Evolutionary conservation across 2,888 invertebrate genomes (phyloP), one percentile per base, ranked within the genome.

Genomic region (Ischnus inquisitorius): DNA sequence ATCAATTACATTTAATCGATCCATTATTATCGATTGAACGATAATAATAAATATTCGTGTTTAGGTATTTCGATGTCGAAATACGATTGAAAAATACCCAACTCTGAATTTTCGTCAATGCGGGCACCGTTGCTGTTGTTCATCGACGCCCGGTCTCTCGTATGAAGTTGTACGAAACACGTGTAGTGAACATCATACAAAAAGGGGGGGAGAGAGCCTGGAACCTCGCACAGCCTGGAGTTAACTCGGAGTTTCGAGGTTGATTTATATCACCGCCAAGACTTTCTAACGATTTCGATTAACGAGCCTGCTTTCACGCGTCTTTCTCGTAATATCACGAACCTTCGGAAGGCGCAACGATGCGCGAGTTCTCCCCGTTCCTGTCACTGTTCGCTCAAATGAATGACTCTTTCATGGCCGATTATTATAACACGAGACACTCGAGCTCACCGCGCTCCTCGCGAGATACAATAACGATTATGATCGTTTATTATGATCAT

Each of bases 201-300:
- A n/a, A n/a, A n/a, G n/a, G n/a, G n/a, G 34, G 8, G 34, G 34
- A 34, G 34, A 8, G 28, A 3, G 10, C n/a, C 25, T 14, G 6
- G 14, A 57, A 57, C 3, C 5, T n/a, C n/a, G 12, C 28, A 2
- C 65, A 46, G 34, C 51, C 28, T 41, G 54, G 19, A 12, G 28
- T 46, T 28, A n/a, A 51, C 12, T n/a, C 43, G 19, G 72, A 74
- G 43, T 74, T 78, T 78, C 34, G 22, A 74, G 22, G 74, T 75
- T 82, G 74, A 79, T 82, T 74, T 74, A 82, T 82, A 75, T 69
- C 62, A 72, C 43, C 62, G 19, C 19, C 4, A 25, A 54, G 62
- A 78, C 78, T 82, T 78, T 82, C 82, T 82, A 82, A 82, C 78
- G 72, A 74, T 82, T 78, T 82, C 78, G 78, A 82, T 82, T 78